These are phyloP conservation scores for Willowsia nigromaculata DNA, from an alignment of 2,888 invertebrate genomes.

Conservation along the genomic window DNA sequence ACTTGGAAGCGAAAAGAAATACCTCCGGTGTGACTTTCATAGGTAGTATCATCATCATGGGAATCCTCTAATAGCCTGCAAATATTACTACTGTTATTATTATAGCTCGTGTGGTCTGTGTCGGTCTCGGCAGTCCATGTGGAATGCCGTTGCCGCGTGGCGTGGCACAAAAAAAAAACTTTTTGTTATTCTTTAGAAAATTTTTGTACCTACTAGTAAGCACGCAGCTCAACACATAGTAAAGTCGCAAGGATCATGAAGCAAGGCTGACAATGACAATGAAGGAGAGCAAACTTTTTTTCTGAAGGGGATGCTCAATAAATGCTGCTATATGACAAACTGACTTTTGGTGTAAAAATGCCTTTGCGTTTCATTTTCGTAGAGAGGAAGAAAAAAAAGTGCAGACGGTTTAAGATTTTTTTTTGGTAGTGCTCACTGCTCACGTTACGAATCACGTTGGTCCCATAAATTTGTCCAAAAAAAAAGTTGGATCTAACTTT, in stretches of 20 bases:
- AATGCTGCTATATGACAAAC: slow-evolving; percentile 35
- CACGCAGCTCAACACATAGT: background rate
- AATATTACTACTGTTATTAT: slow-evolving; percentile 13
- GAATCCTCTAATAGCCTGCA: slow-evolving; percentile 17
- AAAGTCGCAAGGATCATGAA: background rate
- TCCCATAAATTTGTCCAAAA: slow-evolving; percentile 66
- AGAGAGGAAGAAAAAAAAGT: background rate
- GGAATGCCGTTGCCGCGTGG: background rate
- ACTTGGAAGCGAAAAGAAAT: too few relatives aligned
- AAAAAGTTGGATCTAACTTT: slow-evolving; percentile 30
- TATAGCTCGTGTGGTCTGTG: background rate
- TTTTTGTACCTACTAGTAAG: background rate
- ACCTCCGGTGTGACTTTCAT: background rate
- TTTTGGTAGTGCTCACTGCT: background rate
- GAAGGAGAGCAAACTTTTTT: slow-evolving; percentile 45
- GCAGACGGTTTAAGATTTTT: background rate
- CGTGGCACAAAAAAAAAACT: background rate
- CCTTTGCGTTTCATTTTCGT: background rate
- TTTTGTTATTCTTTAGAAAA: background rate
- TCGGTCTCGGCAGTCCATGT: background rate
- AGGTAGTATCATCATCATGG: background rate
- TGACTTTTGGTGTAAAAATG: background rate
- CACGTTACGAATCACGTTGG: slow-evolving; percentile 59
- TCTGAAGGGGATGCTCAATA: background rate
- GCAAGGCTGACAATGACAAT: slow-evolving; percentile 64